Base-by-base conservation (phyloP, 2,113 vertebrate genomes). In the Colius striatus region DNA sequence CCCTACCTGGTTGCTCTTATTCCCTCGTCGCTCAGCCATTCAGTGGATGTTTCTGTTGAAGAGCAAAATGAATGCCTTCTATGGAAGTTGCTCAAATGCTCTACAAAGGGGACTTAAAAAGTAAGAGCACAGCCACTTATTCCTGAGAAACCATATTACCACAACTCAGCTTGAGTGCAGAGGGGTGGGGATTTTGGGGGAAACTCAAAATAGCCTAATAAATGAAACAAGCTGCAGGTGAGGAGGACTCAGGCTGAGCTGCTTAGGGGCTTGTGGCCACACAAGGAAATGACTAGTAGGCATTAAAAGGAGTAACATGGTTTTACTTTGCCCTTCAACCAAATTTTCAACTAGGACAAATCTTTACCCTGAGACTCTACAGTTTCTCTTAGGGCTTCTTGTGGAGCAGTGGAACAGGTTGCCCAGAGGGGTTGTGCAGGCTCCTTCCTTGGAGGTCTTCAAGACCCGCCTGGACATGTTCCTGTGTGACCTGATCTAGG, bases 191-290 rank as follows among this genome's bases (percentile, higher is more conserved):
- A 43, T 90, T 90, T 91, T 81, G 41, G 72, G 61, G 58, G 65
- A 57, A 88, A 53, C 21, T 63, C 43, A 36, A 75, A 82, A 22
- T 1, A 53, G 41, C 76, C 53, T 72, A 50, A 81, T 84, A 30
- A 74, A 71, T n/a, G 32, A 58, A 95, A 96, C 22, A 61, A 93
- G 88, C 25, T 72, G 12, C 94, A 96, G 72, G 88, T 96, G 96
- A 77, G 68, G 53, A 83, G 3, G 12, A 48, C 19, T n/a, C 13
- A 60, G 21, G 26, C 18, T 65, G 53, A 79, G 16, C 48, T 90
- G 14, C 16, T 74, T 17, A 18, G 17, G 19, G 17, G 20, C 9
- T 23, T 78, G 21, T 43, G 34, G 32, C 4, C 22, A 51, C 34
- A 25, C 4, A 16, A 30, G 38, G 43, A 48, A 51, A 51, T 10